Evolutionary conservation across 1,140 invertebrate species (phyloP), one percentile per base, ranked within the genome.

Genomic region (Pogonomyrmex barbatus): DNA sequence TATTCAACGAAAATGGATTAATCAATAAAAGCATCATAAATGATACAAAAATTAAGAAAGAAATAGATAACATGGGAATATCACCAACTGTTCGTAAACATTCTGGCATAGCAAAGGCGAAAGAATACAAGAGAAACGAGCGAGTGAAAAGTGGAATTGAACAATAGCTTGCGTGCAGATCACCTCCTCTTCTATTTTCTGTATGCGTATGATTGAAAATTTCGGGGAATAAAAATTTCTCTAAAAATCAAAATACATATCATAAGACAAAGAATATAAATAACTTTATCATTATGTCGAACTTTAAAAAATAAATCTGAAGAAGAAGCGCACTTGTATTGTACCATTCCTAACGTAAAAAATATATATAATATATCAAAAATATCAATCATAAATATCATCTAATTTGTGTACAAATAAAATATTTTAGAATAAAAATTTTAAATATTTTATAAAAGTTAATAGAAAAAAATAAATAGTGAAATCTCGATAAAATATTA

Each of bases 31-130:
- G 63, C 36, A 42, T 24, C 24, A 12, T 17, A 36, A 56, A 42
- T 33, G 45, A 81, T 70, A 39, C 36, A 68, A 70, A 81, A 54
- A 52, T 68, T 67, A 42, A 45, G 50, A 36, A 56, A 56, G 17
- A 58, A 56, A 30, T 24, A 17, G 14, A 33, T 24, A 2, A 9
- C 47, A 56, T 81, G 78, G n/a, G 78, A 81, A 8, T 56, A 45
- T 70, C 9, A 45, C 17, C 78, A 81, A 24, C 65, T 81, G 78
- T 71, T 70, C 63, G 24, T 70, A 68, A 81, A 81, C 39, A 54
- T 68, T 70, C 78, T 2, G 12, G 36, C 2, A 42, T 56, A 33
- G 50, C 24, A 12, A 56, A 81, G 10, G 36, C 36, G 47, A 68
- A 68, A 68, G 24, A 81, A 81, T 70, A 5, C 4, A 70, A 54